A percentile compares a stretch with the other conserved stretches of the same genome.
Conservation (phyloP, 2,797 vertebrate species). For the Pipistrellus nathusii region DNA sequence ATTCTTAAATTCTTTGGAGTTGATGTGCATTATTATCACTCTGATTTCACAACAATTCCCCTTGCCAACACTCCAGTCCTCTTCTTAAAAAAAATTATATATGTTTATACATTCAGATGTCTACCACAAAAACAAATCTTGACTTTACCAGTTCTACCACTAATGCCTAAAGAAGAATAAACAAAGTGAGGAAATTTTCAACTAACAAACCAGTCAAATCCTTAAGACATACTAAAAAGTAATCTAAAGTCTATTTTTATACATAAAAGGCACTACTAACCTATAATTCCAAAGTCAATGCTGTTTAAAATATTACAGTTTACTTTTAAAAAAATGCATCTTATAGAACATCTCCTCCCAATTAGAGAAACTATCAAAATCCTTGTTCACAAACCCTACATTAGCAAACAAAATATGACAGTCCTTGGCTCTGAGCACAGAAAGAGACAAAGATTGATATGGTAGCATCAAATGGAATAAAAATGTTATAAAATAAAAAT, state of each 20-base stretch:
- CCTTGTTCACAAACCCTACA: not conserved
- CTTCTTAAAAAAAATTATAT: not conserved
- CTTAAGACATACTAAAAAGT: not conserved
- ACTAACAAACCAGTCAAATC: conserved; percentile 3
- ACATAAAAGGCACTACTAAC: not conserved
- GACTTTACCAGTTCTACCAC: not conserved
- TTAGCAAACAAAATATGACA: not conserved
- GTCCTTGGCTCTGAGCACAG: not conserved
- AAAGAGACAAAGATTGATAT: not conserved
- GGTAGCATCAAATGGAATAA: not conserved
- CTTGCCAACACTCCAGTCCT: not conserved
- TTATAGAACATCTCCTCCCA: not conserved
- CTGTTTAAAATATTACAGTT: conserved; percentile 17
- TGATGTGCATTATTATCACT: not conserved
- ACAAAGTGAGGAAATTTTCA: conserved; percentile 30
- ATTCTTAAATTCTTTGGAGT: not conserved
- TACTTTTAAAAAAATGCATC: not conserved
- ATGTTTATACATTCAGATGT: not conserved
- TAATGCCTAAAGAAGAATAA: not conserved
- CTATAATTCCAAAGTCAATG: not conserved
- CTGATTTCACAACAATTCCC: not conserved
- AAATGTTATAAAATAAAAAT: not conserved
- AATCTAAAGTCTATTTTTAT: not conserved
- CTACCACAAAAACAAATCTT: conserved; percentile 11
- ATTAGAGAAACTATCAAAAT: not conserved